Evolutionary conservation across 2,113 vertebrate genomes (phyloP).

Genomic region (Sardina pilchardus): DNA sequence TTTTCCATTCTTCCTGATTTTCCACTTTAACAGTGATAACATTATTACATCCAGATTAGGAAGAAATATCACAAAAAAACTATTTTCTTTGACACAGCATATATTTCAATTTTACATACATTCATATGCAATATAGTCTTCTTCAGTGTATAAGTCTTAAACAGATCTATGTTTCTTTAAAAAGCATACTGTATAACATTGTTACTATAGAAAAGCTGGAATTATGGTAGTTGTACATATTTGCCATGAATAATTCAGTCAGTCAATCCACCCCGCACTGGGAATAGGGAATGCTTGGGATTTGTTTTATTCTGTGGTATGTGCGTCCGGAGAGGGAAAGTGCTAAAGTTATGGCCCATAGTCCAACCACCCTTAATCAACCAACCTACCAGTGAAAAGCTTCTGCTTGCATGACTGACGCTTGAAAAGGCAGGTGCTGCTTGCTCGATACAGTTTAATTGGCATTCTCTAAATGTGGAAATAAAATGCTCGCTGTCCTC

Average conservation of each 20-base stretch:
- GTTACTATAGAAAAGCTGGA: slow-evolving; percentile 69
- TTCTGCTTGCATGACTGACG: neutral
- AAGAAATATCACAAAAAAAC: slow-evolving; percentile 54
- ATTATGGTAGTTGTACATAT: slow-evolving; percentile 60
- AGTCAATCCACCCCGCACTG: slow-evolving; percentile 54
- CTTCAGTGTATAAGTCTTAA: slow-evolving; percentile 79
- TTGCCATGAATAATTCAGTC: slow-evolving; percentile 62
- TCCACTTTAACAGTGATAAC: neutral
- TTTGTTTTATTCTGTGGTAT: slow-evolving; percentile 58
- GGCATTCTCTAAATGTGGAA: neutral
- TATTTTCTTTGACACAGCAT: slow-evolving; percentile 69
- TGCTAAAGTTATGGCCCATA: slow-evolving; percentile 70
- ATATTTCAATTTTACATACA: slow-evolving; percentile 78
- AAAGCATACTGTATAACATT: slow-evolving; percentile 60
- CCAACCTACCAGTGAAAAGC: slow-evolving; percentile 45
- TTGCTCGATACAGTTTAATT: neutral
- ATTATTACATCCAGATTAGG: neutral
- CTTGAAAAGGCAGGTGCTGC: slow-evolving; percentile 19
- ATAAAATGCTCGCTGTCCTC: neutral
- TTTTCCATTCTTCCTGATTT: no score
- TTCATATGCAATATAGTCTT: slow-evolving; percentile 78
- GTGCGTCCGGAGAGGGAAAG: slow-evolving; percentile 76
- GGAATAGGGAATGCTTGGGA: slow-evolving; percentile 51
- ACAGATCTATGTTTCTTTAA: slow-evolving; percentile 75
- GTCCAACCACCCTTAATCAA: slow-evolving; percentile 55